phyloP scores from a whole-genome alignment of 2,888 invertebrate species.

The Agrilus cyanescens region DNA sequence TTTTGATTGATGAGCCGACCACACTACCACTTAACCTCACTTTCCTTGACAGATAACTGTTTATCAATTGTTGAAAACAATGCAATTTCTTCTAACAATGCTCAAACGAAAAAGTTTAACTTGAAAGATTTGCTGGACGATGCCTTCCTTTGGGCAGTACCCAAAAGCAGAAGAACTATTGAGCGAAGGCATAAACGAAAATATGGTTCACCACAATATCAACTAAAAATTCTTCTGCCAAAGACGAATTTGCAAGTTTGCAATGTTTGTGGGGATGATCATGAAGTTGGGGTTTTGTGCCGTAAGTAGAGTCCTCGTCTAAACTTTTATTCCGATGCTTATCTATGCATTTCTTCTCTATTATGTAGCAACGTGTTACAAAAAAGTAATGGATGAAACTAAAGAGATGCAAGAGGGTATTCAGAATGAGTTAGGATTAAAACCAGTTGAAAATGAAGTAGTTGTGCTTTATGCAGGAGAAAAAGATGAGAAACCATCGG shows the following conservation, averaged over 20 bases:
- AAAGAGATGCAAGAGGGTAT: conserved; percentile 66
- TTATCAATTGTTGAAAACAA: conserved; percentile 23
- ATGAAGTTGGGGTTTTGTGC: conserved; percentile 69
- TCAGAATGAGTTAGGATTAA: conserved; percentile 51
- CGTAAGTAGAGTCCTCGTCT: conserved; percentile 45
- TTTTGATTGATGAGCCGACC: not conserved
- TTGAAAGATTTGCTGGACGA: conserved; percentile 57
- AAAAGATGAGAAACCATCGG: conserved; percentile 47
- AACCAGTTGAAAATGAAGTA: conserved; percentile 74
- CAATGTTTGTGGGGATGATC: conserved; percentile 70
- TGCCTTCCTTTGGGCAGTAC: conserved; percentile 73
- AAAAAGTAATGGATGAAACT: conserved; percentile 71
- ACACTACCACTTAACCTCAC: conserved; percentile 11
- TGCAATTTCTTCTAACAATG: conserved; percentile 5
- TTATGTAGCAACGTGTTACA: conserved; percentile 70
- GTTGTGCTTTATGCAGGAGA: conserved; percentile 79
- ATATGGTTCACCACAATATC: conserved; percentile 55
- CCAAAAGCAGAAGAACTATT: conserved; percentile 61
- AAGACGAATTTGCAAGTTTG: conserved; percentile 68
- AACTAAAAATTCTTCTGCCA: conserved; percentile 57
- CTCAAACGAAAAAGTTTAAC: conserved; percentile 33
- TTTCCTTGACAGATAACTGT: conserved; percentile 25
- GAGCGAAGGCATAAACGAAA: conserved; percentile 64
- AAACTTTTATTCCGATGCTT: not conserved
- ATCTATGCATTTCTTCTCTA: conserved; percentile 3